A percentile compares a stretch with the other conserved stretches of the same genome.
Evolutionary conservation across 2,797 vertebrate genomes (phyloP).

Genomic region (Macropus fuliginosus): DNA sequence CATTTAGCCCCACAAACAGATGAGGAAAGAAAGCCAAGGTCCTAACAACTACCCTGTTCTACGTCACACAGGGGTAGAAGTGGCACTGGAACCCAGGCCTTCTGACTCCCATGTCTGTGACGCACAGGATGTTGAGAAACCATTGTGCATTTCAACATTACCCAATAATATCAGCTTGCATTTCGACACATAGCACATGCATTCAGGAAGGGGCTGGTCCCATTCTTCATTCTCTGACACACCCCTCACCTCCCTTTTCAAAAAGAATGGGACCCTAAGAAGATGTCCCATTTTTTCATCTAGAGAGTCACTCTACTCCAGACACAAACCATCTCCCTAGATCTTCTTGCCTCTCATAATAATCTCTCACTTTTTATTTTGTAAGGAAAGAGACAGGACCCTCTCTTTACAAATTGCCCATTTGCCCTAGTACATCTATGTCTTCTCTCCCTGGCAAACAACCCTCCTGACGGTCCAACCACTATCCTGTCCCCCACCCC

Average conservation of each 20-base stretch:
- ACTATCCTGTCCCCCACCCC: too few species aligned
- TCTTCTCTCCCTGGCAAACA: neutral
- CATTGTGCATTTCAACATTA: slow-evolving; percentile 58
- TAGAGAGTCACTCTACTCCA: rapidly evolving
- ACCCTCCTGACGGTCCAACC: rapidly evolving
- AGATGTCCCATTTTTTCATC: neutral
- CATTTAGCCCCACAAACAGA: neutral
- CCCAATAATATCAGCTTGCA: neutral
- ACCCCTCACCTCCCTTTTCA: rapidly evolving
- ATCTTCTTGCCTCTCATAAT: neutral
- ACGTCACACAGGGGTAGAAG: neutral
- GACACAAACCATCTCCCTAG: neutral
- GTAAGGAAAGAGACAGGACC: neutral
- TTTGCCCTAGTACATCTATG: too few species aligned
- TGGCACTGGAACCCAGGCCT: slow-evolving; percentile 29
- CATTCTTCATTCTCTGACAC: rapidly evolving
- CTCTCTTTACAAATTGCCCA: neutral
- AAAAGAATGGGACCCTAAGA: rapidly evolving
- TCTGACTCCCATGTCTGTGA: slow-evolving; percentile 55
- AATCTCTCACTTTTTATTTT: neutral
- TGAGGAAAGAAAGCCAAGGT: neutral
- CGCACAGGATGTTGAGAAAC: slow-evolving; percentile 74
- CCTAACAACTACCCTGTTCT: neutral
- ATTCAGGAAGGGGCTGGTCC: neutral
- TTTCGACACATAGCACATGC: slow-evolving; percentile 19